Conservation (phyloP, 1,140 invertebrate genomes). For the Saccostrea cuccullata region DNA sequence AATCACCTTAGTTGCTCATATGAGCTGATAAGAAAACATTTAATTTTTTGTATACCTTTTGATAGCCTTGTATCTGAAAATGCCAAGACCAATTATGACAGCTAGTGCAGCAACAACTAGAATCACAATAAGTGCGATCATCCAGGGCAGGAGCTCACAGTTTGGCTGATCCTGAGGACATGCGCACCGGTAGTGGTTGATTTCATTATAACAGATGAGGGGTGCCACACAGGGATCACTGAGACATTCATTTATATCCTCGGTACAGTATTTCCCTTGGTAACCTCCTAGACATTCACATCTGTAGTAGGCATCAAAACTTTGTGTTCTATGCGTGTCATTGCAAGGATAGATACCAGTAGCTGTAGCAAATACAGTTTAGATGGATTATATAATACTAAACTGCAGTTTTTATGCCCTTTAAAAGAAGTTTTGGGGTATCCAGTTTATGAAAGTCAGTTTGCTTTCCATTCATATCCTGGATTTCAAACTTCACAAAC, state of each 20-base stretch:
- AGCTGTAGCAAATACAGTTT: background rate
- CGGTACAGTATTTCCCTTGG: constrained; percentile 90
- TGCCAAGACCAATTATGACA: constrained; percentile 38
- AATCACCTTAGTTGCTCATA: too few relatives aligned
- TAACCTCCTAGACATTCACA: constrained; percentile 93
- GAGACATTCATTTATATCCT: constrained; percentile 83
- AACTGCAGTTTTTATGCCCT: too few relatives aligned
- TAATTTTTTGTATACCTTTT: constrained; percentile 38
- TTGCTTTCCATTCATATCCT: too few relatives aligned
- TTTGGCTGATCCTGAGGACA: constrained; percentile 54
- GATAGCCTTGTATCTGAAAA: constrained; percentile 52
- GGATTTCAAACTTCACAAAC: too few relatives aligned
- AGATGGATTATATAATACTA: too few relatives aligned
- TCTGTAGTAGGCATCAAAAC: constrained; percentile 80
- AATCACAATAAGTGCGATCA: constrained; percentile 57
- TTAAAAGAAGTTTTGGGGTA: too few relatives aligned
- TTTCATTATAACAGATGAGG: constrained; percentile 51
- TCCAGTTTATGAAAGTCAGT: too few relatives aligned
- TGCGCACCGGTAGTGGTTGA: constrained; percentile 56
- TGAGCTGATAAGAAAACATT: too few relatives aligned
- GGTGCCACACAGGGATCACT: constrained; percentile 88
- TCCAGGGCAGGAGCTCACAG: constrained; percentile 59
- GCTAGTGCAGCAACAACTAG: constrained; percentile 27
- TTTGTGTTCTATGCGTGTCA: constrained; percentile 41
- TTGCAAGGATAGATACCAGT: constrained; percentile 52